These are phyloP conservation scores for Polypterus bichir DNA, from an alignment of 2,113 vertebrate genomes.

Conservation along the genomic window DNA sequence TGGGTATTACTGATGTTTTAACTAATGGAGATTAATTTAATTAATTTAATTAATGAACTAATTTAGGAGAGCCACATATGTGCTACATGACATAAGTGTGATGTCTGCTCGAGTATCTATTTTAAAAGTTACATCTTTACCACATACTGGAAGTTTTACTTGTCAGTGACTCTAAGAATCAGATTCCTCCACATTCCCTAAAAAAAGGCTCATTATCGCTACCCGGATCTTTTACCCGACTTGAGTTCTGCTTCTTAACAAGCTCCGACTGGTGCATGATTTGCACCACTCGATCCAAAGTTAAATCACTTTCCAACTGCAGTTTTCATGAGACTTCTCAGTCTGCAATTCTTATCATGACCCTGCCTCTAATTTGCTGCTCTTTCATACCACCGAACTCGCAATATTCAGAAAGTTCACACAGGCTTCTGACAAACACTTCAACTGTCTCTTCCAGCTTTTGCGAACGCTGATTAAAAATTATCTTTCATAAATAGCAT, in stretches of 20 bases:
- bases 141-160: too few species aligned
- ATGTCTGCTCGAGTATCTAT: too few species aligned
- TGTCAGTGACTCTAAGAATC: too few species aligned
- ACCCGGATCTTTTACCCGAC: too few species aligned
- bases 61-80: too few species aligned
- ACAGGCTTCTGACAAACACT: constrained; percentile 10
- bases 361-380: constrained; percentile 7
- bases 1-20: too few species aligned
- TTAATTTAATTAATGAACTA: too few species aligned
- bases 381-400: constrained; percentile 13
- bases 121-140: too few species aligned
- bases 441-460: constrained; percentile 3
- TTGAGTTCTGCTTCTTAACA: constrained; percentile 1
- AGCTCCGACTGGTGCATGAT: not conserved
- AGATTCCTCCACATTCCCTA: too few species aligned
- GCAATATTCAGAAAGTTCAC: constrained; percentile 5
- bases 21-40: too few species aligned
- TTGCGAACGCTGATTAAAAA: constrained; percentile 12
- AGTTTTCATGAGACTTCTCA: constrained; percentile 14
- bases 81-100: too few species aligned
- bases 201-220: too few species aligned
- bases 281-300: not conserved
- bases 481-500: constrained; percentile 5
- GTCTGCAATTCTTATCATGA: constrained; percentile 14
- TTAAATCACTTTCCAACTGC: constrained; percentile 14